phyloP scores from a whole-genome alignment of 2,113 vertebrate genomes.

The Gymnocephalus cernua region DNA sequence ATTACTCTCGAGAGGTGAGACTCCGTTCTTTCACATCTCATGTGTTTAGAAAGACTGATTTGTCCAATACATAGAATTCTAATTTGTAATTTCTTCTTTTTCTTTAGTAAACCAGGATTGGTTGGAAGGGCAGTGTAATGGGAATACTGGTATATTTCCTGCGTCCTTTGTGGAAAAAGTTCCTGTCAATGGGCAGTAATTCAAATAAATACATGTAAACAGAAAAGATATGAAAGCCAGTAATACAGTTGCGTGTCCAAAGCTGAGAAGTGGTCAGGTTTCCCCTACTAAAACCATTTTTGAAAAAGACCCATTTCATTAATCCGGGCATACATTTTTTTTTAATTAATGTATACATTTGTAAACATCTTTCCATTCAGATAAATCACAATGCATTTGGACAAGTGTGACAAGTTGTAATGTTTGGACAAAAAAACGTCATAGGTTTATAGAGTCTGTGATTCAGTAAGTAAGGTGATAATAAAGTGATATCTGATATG shows the following conservation, averaged over 20 bases:
- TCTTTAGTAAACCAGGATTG: slow-evolving; percentile 92
- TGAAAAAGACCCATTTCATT: neutral
- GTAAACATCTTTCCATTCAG: neutral
- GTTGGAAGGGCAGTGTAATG: slow-evolving; percentile 92
- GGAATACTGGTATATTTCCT: slow-evolving; percentile 93
- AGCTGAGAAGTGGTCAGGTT: neutral
- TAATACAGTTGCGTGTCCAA: too few relatives aligned
- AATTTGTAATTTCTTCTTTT: slow-evolving; percentile 5
- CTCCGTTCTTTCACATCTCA: neutral
- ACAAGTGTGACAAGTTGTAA: neutral
- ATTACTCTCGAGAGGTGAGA: slow-evolving; percentile 87
- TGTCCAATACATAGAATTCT: neutral
- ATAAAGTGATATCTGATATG: neutral
- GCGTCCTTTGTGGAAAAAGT: slow-evolving; percentile 84
- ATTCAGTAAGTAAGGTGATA: neutral
- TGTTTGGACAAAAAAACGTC: neutral
- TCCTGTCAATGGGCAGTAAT: slow-evolving; percentile 33
- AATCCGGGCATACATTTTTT: neutral
- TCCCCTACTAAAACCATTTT: neutral
- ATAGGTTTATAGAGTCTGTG: neutral
- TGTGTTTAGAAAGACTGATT: neutral
- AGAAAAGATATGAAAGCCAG: neutral
- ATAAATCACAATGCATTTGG: neutral
- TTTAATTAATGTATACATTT: neutral
- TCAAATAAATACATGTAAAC: neutral